Base-by-base conservation (phyloP, 1,140 invertebrate species). In the Acromyrmex echinatior region DNA sequence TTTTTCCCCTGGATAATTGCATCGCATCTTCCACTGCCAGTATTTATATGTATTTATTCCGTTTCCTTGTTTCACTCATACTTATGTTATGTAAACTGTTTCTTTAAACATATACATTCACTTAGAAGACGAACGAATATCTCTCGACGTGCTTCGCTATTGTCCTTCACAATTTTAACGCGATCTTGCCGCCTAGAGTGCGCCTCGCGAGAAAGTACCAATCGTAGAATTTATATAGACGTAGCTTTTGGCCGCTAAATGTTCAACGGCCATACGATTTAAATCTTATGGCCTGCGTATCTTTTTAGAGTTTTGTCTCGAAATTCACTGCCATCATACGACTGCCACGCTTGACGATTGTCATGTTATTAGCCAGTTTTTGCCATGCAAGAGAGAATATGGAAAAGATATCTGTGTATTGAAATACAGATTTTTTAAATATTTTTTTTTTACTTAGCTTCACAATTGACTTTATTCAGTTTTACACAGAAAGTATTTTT, bases 11-110 rank as follows among this genome's bases (percentile, higher is more conserved):
- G 86, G 14, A 84, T 62, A 90, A 87, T 70, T 89, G 78, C 78
- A 60, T 91, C 87, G 80, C 89, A 91, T 91, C 88, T 86, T 90
- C 86, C 88, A 92, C 88, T 90, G 91, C 90, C 91, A 91, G 86
- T 91, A 91, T 91, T 91, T 91, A 91, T 89, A 82, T 56, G 84
- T 91, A 89, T 91, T 91, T 91, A 91, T 91, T 87, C 60, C 60
- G 63, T 85, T 66, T 78, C n/a, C 86, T 53, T 62, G 5, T 71
- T 71, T 39, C 88, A 74, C 25, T 56, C 35, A 60, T 5, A 49
- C 49, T 49, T 60, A 60, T 82, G 9, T 76, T 74, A 3, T 45
- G 39, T 45, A 62, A 74, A 73, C 53, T 25, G n/a, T 35, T 73
- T 76, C 63, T 49, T 60, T 49, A 58, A 73, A 80, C 31, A 0